Percentiles rank a stretch among this genome's conserved stretches.
Evolutionary conservation across 1,140 invertebrate species (phyloP).

Genomic region (Dendroctonus valens): DNA sequence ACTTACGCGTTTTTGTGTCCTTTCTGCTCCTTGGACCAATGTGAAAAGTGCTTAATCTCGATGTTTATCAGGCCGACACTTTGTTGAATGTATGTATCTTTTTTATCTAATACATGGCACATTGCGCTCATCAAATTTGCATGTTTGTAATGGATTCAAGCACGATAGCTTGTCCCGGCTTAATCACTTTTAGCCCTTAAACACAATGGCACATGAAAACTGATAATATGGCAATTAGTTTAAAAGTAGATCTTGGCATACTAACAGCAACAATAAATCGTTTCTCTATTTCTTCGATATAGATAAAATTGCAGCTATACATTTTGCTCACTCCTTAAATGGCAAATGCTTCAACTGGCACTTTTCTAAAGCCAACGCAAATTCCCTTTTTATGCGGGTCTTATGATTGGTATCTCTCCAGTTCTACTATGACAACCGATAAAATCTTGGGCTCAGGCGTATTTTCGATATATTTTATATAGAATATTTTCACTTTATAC

Average conservation of each 20-base stretch:
- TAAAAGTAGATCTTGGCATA: too few species aligned
- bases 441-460: not conserved
- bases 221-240: too few species aligned
- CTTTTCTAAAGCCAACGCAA: conserved; percentile 14
- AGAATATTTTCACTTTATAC: too few species aligned
- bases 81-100: conserved; percentile 17
- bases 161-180: not conserved
- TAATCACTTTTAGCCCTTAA: too few species aligned
- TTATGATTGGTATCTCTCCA: conserved; percentile 12
- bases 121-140: conserved; percentile 11
- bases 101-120: conserved; percentile 11
- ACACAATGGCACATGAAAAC: too few species aligned
- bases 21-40: not conserved
- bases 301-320: conserved; percentile 11
- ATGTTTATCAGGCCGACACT: conserved; percentile 14
- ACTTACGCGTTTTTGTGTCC: conserved; percentile 9
- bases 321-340: conserved; percentile 10
- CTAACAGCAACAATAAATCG: not conserved
- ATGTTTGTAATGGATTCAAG: conserved; percentile 10
- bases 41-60: conserved; percentile 3
- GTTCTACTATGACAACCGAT: conserved; percentile 11
- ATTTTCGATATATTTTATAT: too few species aligned
- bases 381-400: conserved; percentile 13
- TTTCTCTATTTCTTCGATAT: not conserved
- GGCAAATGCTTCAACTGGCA: conserved; percentile 9